Evolutionary conservation across 1,140 invertebrate species (phyloP).

Genomic region (Goniozus legneri): DNA sequence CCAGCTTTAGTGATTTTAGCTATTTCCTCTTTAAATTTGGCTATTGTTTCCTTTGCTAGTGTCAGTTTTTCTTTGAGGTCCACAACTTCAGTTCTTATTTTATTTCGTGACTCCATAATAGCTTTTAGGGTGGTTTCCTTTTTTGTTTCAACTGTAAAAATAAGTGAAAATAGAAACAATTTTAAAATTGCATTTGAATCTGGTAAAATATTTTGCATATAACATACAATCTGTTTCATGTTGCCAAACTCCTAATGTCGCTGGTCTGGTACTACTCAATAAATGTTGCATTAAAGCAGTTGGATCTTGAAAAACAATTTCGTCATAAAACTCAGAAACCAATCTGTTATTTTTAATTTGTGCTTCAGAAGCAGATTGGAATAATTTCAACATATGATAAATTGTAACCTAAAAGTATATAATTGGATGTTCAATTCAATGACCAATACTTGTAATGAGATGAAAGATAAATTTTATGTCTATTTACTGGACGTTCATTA

Average conservation of each 20-base stretch:
- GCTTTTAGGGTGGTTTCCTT: conserved; percentile 78
- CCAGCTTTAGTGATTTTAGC: conserved; percentile 59
- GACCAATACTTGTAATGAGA: too few species aligned
- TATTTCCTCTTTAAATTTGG: conserved; percentile 85
- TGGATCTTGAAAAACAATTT: conserved; percentile 97
- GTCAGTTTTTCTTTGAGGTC: conserved; percentile 87
- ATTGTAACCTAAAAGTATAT: conserved; percentile 74
- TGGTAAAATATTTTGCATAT: background rate
- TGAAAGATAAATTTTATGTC: too few species aligned
- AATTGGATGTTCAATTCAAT: background rate
- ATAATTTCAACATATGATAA: conserved; percentile 94
- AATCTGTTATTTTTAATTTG: conserved; percentile 75
- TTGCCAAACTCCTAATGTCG: conserved; percentile 71
- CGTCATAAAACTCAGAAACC: conserved; percentile 94
- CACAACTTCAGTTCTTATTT: conserved; percentile 79
- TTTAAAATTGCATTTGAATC: conserved; percentile 3
- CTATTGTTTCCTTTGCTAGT: conserved; percentile 84
- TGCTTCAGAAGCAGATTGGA: conserved; percentile 72
- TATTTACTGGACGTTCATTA: conserved; percentile 87
- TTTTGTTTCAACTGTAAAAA: conserved; percentile 83
- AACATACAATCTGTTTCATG: conserved; percentile 91
- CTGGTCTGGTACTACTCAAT: conserved; percentile 70
- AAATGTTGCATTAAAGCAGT: conserved; percentile 90
- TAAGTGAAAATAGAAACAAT: conserved; percentile 8
- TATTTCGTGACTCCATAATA: conserved; percentile 77